A percentile compares a stretch with the other conserved stretches of the same genome.
phyloP scores from a whole-genome alignment of 2,797 vertebrate genomes.

The Nothura maculosa region DNA sequence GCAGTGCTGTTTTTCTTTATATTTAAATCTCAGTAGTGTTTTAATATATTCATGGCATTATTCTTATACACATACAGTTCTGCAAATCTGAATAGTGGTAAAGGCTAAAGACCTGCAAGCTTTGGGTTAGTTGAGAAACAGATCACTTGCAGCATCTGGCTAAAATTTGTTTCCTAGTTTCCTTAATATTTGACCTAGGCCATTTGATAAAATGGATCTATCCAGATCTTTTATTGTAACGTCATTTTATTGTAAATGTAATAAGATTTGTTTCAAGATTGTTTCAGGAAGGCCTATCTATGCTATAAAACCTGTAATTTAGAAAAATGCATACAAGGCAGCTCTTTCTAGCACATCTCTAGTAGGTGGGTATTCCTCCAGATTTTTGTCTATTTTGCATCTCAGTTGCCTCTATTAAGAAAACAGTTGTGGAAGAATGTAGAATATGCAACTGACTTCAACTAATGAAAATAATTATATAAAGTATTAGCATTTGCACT shows the following conservation, averaged over 20 bases:
- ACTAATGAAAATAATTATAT: conserved; percentile 30
- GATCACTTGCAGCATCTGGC: not conserved
- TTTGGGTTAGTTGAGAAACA: not conserved
- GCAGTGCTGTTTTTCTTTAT: not conserved
- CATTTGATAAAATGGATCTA: not conserved
- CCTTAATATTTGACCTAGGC: not conserved
- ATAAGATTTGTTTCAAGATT: not conserved
- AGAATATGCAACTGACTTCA: not conserved
- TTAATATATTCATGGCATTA: not conserved
- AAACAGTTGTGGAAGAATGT: not conserved
- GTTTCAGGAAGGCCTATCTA: not conserved
- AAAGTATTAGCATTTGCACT: conserved; percentile 4
- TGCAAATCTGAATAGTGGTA: not conserved
- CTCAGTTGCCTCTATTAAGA: not conserved
- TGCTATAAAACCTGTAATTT: not conserved
- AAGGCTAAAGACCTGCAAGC: not conserved
- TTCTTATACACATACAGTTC: not conserved
- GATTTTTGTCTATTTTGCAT: not conserved
- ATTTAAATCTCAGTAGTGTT: not conserved
- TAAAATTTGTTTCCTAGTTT: not conserved
- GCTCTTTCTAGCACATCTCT: not conserved
- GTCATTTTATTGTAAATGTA: not conserved
- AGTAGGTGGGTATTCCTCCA: not conserved
- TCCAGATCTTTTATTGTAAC: not conserved
- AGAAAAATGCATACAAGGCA: not conserved